Percentiles rank a stretch among this genome's conserved stretches.
phyloP scores from a whole-genome alignment of 2,113 vertebrate species.

The Cranoglanis bouderius region DNA sequence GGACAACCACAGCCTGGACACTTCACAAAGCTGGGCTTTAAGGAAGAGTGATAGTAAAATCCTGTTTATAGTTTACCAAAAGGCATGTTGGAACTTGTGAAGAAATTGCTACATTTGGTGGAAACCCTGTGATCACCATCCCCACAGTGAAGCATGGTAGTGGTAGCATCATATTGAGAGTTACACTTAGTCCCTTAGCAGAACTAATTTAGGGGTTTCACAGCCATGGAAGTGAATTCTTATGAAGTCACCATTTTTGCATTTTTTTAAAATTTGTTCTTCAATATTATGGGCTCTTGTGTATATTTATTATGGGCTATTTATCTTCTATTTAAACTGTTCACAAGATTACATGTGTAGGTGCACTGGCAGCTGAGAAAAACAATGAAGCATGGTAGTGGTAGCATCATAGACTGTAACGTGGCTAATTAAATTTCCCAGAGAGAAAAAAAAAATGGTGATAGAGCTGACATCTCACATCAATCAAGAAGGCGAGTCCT shows the following conservation, averaged over 20 bases:
- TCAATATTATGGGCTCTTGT: background rate
- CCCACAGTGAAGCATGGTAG: too few relatives aligned
- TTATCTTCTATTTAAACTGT: background rate
- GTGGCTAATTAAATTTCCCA: background rate
- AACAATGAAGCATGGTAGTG: background rate
- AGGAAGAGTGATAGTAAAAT: too few relatives aligned
- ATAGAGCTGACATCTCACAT: conserved; percentile 75
- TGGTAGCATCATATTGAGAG: too few relatives aligned
- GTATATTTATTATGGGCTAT: background rate
- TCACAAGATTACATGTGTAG: background rate
- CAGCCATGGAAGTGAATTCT: background rate
- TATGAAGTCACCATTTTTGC: background rate
- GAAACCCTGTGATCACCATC: too few relatives aligned
- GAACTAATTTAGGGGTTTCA: background rate
- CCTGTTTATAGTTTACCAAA: too few relatives aligned
- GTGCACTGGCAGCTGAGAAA: background rate
- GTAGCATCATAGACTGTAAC: background rate
- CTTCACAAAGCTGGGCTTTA: too few relatives aligned
- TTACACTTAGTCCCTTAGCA: too few relatives aligned
- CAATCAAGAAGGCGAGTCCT: conserved; percentile 76
- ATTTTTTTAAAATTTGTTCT: background rate
- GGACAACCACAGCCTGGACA: too few relatives aligned
- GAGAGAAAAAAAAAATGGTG: background rate
- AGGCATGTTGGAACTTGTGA: too few relatives aligned
- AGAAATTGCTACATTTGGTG: too few relatives aligned